Evolutionary conservation across 1,140 invertebrate genomes (phyloP), one percentile per base, ranked within the genome.

Genomic region (Drosophila tristis): DNA sequence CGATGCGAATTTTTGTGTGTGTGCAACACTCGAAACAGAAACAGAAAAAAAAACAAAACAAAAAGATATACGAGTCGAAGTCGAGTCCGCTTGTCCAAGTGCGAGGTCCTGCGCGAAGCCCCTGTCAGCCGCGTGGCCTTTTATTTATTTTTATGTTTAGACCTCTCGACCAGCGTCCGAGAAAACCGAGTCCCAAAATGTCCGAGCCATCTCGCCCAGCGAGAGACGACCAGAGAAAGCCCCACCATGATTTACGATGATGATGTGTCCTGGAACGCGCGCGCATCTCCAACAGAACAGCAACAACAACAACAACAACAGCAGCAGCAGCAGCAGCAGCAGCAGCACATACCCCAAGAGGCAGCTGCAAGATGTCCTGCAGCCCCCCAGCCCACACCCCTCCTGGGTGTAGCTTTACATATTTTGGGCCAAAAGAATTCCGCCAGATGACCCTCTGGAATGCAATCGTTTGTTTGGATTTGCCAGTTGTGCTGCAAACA

Each of bases 111-210:
- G 72, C 71, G 74, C 72, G 71, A 77, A 71, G 74, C 74, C 60
- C 72, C 79, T 90, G 84, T 90, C 85, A 89, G 79, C 60, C 74
- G 31, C 31, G 7, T 51, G 59, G 65, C 70, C 61, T 80, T 71
- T 80, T 89, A 90, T 90, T 89, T 89, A 89, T 90, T 82, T 79
- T 89, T 89, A 89, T 89, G 76, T 78, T 89, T 89, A 80, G 85
- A 80, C 20, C 20, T 20, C 20, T 20, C 20, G 20, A 20, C 20
- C 20, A 20, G 2, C 20, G 20, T 20, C 20, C 20, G 20, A 20
- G 20, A 20, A 20, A 20, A 20, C 20, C 20, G 20, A 20, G 20
- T 20, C 20, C 20, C 1, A 20, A 20, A 20, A 20, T 20, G 20
- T 20, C 23, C 71, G 56, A 71, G 57, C 55, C 61, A 58, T 59